Base-by-base conservation (phyloP, 2,888 invertebrate genomes). In the Nymphalis urticae region DNA sequence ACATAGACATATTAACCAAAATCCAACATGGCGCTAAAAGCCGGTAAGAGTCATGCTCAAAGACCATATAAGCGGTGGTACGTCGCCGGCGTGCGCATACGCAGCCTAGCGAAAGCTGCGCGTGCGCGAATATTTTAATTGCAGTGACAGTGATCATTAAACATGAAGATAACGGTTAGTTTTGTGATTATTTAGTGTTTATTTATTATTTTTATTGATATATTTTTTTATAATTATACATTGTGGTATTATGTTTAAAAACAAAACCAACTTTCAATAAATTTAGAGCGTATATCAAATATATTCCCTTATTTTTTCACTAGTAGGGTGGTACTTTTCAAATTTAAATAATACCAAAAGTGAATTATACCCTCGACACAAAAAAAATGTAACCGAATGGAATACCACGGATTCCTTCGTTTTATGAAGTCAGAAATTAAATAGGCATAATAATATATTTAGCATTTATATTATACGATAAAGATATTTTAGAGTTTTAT, bases 91-190 rank as follows among this genome's bases (percentile, higher is more conserved):
- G 65, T 65, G 61, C 70, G 64, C 75, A 75, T 67, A 75, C 74
- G 71, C 63, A 27, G 36, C 13, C n/a, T 19, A 32, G 16, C 48
- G 47, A n/a, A n/a, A 21, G 32, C 27, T 56, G 54, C 53, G 42
- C 47, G 27, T 27, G 32, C 63, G 32, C 16, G 27, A 32, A 24
- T 48, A 48, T 27, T 53, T 36, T 62, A 48, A 24, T 42, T 36
- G n/a, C 42, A 66, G 72, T 75, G 75, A 71, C 56, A 63, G 77
- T 75, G 75, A 19, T 58, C 53, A 68, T 62, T 48, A 27, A 53
- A 72, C 9, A 82, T 82, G 82, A 80, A 79, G 71, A 71, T 80
- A 10, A 75, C 77, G 80, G 81, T 82, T 74, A 72, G 75, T 75
- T 65, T 9, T 51, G 68, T 72, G 68, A 60, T 64, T 32, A 17